A percentile compares a stretch with the other conserved stretches of the same genome.
These are phyloP conservation scores for Fringilla coelebs DNA, from an alignment of 2,797 vertebrate species.

Conservation along the genomic window DNA sequence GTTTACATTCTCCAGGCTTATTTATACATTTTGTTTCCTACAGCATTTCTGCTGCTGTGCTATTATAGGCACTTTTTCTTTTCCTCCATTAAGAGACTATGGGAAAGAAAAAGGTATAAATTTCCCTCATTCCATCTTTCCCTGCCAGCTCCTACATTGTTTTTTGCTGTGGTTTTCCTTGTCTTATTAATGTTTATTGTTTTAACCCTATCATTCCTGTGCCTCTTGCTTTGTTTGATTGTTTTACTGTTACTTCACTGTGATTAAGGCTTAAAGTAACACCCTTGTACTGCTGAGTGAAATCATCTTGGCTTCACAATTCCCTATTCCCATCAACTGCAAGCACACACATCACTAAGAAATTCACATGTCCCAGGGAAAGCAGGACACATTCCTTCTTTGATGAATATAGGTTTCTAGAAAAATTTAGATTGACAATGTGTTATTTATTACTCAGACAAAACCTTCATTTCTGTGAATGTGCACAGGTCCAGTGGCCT, in stretches of 20 bases:
- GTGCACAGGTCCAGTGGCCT: neutral
- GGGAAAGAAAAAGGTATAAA: neutral
- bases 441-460: neutral
- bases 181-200: neutral
- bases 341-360: neutral
- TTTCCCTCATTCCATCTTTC: neutral
- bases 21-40: neutral
- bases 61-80: neutral
- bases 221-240: neutral
- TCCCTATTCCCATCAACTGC: neutral
- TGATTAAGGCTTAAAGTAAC: neutral
- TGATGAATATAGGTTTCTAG: neutral
- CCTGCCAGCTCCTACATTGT: neutral
- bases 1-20: neutral
- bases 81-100: neutral
- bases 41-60: neutral
- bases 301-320: neutral
- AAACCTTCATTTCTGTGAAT: neutral
- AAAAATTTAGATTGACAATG: neutral
- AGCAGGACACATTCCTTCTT: neutral
- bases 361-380: neutral
- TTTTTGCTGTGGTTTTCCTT: neutral
- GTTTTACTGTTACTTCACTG: neutral
- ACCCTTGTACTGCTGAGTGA: neutral
- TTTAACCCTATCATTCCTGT: neutral